Base-by-base conservation (phyloP, 1,140 invertebrate genomes). In the Portunus trituberculatus region DNA sequence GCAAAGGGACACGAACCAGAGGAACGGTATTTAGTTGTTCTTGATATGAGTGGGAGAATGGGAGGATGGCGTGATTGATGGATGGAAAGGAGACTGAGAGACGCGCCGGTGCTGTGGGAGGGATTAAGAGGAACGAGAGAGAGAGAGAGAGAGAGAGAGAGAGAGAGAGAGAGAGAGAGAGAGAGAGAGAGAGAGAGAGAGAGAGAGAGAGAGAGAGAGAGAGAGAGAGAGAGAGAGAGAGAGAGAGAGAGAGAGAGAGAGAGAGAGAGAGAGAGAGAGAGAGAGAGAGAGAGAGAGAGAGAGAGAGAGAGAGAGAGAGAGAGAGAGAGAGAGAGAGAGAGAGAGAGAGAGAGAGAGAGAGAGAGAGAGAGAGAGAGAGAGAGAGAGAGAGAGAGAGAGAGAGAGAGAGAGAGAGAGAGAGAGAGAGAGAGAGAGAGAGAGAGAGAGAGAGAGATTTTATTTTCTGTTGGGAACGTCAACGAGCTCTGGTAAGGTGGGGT, bases 191-290 rank as follows among this genome's bases (percentile, higher is more conserved):
- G 14, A 10, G 87, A 45, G 87, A 89, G 32, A 84, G 82, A 84
- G 82, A 84, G 82, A 84, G 82, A 84, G 82, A 84, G 82, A 84
- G 82, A 84, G 82, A 84, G 82, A 28, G 25, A 28, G 25, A 28
- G 29, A 28, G 82, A 28, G 82, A 31, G 29, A 28, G 25, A 28
- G 25, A 84, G 25, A 28, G 82, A n/a, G 25, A 84, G 25, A 31
- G 82, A n/a, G 29, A 28, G 82, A 31, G 82, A 84, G 82, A 31
- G 29, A 28, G 82, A 28, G 82, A 84, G 82, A 84, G 25, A 31
- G 29, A 84, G 82, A 31, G 82, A 84, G 82, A 84, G 82, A 84
- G 82, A 84, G 82, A 28, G 82, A 84, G 82, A 84, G 82, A 84
- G 29, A 84, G 82, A 84, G 29, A 31, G 25, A 31, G 29, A 31